phyloP scores from a whole-genome alignment of 2,797 vertebrate genomes.

The Manis crassicaudata region DNA sequence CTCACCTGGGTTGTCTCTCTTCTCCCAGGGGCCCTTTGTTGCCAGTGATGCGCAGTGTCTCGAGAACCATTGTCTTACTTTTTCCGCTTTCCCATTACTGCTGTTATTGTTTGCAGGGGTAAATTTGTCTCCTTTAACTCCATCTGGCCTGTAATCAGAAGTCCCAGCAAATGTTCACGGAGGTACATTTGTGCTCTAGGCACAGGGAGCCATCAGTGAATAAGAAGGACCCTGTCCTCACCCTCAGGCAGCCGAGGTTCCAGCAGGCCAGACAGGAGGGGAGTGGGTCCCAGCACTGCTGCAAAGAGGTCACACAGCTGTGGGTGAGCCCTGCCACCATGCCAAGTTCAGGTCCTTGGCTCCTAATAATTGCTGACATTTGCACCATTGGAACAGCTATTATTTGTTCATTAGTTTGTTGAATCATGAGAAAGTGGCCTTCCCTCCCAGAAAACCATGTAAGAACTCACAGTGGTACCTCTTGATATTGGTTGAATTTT shows the following conservation, averaged over 20 bases:
- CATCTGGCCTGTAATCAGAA: background rate
- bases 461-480: accelerated
- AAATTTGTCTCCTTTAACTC: background rate
- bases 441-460: background rate
- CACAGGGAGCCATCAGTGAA: too few species aligned
- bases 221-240: background rate
- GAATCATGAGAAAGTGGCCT: background rate
- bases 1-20: background rate
- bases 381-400: too few species aligned
- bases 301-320: accelerated
- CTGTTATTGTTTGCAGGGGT: background rate
- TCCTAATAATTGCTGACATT: accelerated
- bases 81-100: too few species aligned
- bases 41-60: background rate
- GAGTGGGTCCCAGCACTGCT: background rate
- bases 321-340: accelerated
- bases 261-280: background rate
- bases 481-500: background rate
- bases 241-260: background rate
- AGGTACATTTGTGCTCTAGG: background rate
- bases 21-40: background rate
- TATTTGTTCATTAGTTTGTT: background rate
- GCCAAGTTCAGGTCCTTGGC: background rate
- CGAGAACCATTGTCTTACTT: background rate
- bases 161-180: accelerated